These are phyloP conservation scores for Trileptium ribeirensis DNA, from an alignment of 2,888 invertebrate genomes.

Conservation along the genomic window DNA sequence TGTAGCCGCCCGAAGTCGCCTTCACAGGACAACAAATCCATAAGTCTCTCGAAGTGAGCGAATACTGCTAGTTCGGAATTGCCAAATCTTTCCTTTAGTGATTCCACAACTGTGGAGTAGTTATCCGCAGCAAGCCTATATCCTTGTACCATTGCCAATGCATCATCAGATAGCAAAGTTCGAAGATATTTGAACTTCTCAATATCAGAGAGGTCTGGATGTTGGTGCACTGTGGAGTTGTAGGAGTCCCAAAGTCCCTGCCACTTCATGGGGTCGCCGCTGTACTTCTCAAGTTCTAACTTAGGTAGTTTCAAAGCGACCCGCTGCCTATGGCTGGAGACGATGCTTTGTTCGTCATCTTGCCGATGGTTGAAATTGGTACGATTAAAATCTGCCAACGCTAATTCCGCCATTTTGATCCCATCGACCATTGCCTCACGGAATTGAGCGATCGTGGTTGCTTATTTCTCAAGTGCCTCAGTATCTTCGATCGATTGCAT, in stretches of 20 bases:
- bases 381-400: too few species aligned
- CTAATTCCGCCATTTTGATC: background rate
- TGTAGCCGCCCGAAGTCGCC: too few species aligned
- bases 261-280: background rate
- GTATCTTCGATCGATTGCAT: background rate
- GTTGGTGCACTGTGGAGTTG: background rate
- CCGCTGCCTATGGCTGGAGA: too few species aligned
- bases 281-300: background rate
- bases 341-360: too few species aligned
- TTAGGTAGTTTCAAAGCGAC: too few species aligned
- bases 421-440: background rate
- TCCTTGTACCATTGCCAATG: background rate
- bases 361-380: too few species aligned
- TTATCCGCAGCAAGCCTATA: background rate
- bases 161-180: background rate
- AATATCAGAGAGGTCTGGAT: background rate
- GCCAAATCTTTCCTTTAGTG: too few species aligned
- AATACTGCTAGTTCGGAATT: too few species aligned
- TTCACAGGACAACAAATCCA: too few species aligned
- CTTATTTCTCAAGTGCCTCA: background rate
- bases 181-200: background rate
- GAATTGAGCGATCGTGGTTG: background rate
- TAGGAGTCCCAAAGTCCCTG: background rate
- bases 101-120: too few species aligned
- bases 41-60: too few species aligned